A percentile compares a stretch with the other conserved stretches of the same genome.
phyloP scores from a whole-genome alignment of 1,140 invertebrate genomes.

The Papilio machaon region DNA sequence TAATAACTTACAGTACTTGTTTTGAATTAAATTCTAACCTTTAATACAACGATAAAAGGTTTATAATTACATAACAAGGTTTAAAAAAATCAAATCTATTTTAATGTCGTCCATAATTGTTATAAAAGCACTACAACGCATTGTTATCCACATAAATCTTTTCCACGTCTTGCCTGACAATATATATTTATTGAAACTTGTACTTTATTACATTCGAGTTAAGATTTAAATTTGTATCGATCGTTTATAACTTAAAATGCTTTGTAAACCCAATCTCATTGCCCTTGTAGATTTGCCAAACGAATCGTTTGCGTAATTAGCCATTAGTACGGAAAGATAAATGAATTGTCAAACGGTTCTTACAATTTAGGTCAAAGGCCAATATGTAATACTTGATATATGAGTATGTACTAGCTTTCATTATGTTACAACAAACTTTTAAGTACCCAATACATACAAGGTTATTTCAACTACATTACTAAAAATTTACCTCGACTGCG shows the following conservation, averaged over 20 bases:
- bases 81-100: background rate
- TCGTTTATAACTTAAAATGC: slow-evolving; percentile 11
- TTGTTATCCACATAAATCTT: slow-evolving; percentile 22
- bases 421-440: slow-evolving; percentile 8
- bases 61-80: background rate
- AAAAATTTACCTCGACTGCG: background rate
- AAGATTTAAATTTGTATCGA: background rate
- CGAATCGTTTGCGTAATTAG: slow-evolving; percentile 49
- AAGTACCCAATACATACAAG: background rate
- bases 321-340: slow-evolving; percentile 42
- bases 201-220: background rate
- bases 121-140: slow-evolving; percentile 11
- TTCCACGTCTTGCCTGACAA: background rate
- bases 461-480: background rate
- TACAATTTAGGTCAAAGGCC: slow-evolving; percentile 36
- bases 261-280: slow-evolving; percentile 30
- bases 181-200: background rate
- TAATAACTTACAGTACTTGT: background rate
- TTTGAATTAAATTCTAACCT: background rate
- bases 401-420: slow-evolving; percentile 3
- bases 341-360: slow-evolving; percentile 43
- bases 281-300: slow-evolving; percentile 49
- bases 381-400: slow-evolving; percentile 6
- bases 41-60: background rate
- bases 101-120: slow-evolving; percentile 10